phyloP scores from a whole-genome alignment of 2,113 vertebrate genomes.

The Upupa epops region DNA sequence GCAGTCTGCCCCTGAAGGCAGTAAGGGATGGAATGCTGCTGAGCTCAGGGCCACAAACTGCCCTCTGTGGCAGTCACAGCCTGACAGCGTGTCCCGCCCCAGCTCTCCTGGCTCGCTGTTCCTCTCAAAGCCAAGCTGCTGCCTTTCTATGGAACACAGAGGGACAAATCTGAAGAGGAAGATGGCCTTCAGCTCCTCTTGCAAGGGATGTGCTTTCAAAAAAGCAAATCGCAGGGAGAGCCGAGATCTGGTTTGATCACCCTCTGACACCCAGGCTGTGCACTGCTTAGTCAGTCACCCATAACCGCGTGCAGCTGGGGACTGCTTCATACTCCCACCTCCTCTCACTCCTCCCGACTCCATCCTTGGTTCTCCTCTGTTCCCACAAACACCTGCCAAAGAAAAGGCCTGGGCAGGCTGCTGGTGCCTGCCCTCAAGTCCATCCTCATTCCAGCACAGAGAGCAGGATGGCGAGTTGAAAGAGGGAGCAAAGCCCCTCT shows the following conservation, averaged over 20 bases:
- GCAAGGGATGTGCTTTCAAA: neutral
- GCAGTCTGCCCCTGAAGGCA: neutral
- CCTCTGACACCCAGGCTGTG: no score
- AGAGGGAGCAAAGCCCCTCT: neutral
- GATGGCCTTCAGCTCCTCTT: neutral
- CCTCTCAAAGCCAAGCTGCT: no score
- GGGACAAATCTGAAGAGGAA: neutral
- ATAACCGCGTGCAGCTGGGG: neutral
- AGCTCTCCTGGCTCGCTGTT: no score
- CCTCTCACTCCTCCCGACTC: neutral
- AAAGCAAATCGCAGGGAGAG: neutral
- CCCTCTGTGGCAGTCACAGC: neutral
- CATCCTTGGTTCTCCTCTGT: neutral
- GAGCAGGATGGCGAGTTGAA: neutral
- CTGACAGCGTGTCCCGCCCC: neutral
- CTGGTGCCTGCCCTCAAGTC: neutral
- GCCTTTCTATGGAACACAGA: neutral
- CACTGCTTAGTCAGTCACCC: neutral
- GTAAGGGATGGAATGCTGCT: neutral
- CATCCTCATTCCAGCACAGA: neutral
- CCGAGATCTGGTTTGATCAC: neutral
- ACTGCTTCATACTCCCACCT: neutral
- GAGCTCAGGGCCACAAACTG: neutral
- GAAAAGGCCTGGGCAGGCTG: neutral
- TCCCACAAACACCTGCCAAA: neutral